Conservation (phyloP, 2,113 vertebrate species). For the Centropus unirufus region DNA sequence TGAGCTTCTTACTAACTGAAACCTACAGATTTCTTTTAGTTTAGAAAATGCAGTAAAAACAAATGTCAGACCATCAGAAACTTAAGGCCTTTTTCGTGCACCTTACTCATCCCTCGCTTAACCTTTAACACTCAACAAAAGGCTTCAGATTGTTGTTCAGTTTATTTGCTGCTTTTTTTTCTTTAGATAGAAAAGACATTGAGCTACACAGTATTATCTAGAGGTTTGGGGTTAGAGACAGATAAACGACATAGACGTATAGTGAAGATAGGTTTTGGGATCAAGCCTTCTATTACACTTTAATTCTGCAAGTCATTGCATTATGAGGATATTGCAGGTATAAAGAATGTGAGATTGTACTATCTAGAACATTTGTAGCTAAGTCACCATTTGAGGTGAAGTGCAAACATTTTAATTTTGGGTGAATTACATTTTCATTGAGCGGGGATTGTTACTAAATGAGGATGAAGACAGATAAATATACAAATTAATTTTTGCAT, state of each 20-base stretch:
- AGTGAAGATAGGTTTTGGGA: background rate
- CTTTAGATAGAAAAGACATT: background rate
- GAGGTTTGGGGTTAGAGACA: background rate
- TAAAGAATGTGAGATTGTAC: background rate
- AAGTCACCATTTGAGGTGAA: background rate
- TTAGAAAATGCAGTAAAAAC: background rate
- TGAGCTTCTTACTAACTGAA: background rate
- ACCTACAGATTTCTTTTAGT: background rate
- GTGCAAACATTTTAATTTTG: background rate
- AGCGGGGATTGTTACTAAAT: background rate
- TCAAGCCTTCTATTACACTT: background rate
- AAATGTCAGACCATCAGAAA: accelerated
- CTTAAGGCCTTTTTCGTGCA: background rate
- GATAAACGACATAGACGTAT: background rate
- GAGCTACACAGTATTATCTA: accelerated
- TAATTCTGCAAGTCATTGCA: background rate
- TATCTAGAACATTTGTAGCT: accelerated
- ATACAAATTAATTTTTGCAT: conserved; percentile 19
- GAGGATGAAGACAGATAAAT: background rate
- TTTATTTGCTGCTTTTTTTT: background rate
- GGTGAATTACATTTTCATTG: background rate
- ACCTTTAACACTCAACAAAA: accelerated
- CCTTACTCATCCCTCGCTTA: background rate
- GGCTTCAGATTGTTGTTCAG: background rate
- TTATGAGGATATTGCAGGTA: background rate